phyloP scores from a whole-genome alignment of 2,113 vertebrate species.

The Sapayoa aenigma region DNA sequence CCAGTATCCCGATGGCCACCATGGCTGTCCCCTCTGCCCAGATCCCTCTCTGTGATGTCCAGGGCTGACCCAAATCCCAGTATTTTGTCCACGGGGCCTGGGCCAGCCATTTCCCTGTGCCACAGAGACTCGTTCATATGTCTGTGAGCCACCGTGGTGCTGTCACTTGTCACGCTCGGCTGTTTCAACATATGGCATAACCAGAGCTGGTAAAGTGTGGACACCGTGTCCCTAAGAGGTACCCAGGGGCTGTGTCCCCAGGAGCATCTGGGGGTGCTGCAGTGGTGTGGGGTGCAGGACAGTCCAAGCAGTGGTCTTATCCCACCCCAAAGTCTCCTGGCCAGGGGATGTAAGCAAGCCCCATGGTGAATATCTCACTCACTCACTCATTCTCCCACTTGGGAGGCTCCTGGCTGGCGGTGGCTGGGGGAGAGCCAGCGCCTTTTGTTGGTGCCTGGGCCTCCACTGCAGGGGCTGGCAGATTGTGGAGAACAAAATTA shows the following conservation, averaged over 20 bases:
- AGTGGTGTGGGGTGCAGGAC: neutral
- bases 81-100: fast-evolving
- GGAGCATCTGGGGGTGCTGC: neutral
- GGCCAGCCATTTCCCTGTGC: fast-evolving
- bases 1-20: neutral
- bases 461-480: neutral
- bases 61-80: neutral
- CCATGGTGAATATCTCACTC: neutral
- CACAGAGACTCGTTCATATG: neutral
- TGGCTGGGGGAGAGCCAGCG: neutral
- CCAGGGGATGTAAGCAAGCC: neutral
- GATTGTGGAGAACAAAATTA: neutral
- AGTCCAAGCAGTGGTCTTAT: fast-evolving
- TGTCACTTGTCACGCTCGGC: neutral
- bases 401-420: neutral
- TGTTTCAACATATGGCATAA: neutral
- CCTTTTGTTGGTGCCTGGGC: slow-evolving; percentile 14
- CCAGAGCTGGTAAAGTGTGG: neutral
- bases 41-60: fast-evolving
- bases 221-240: neutral
- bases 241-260: neutral
- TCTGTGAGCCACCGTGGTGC: neutral
- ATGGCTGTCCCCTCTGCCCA: neutral
- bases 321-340: neutral
- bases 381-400: no score